A percentile compares a stretch with the other conserved stretches of the same genome.
Conservation (phyloP, 2,797 vertebrate genomes). For the Karalla daura region DNA sequence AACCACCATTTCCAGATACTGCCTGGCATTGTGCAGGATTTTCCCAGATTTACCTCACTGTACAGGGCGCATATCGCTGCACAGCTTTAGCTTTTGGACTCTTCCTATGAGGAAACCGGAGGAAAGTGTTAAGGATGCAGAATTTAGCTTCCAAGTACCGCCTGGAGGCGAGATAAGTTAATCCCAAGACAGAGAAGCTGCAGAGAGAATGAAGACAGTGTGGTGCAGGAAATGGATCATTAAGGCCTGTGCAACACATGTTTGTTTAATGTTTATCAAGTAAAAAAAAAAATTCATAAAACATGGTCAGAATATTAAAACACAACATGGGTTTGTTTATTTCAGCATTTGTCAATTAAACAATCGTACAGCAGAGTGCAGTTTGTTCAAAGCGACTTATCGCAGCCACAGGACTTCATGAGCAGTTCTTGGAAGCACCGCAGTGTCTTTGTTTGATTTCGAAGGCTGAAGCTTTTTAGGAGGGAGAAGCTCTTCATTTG, state of each 20-base stretch:
- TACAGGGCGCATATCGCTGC: constrained; percentile 18
- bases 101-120: constrained; percentile 46
- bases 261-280: constrained; percentile 73
- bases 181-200: constrained; percentile 65
- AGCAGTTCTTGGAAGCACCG: constrained; percentile 37
- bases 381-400: constrained; percentile 60
- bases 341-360: constrained; percentile 63
- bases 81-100: constrained; percentile 47
- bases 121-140: constrained; percentile 72
- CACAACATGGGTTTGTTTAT: constrained; percentile 63
- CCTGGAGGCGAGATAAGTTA: constrained; percentile 76
- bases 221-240: constrained; percentile 67
- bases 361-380: constrained; percentile 36
- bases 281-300: constrained; percentile 56
- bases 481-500: constrained; percentile 77
- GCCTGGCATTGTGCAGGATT: constrained; percentile 30
- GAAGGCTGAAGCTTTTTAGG: constrained; percentile 74
- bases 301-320: constrained; percentile 56
- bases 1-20: constrained; percentile 10
- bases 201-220: constrained; percentile 60
- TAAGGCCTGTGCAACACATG: constrained; percentile 60
- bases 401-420: constrained; percentile 36
- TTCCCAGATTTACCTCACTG: constrained; percentile 56
- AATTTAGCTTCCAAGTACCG: constrained; percentile 66
- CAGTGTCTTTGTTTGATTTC: constrained; percentile 66